Conservation (phyloP, 1,140 invertebrate genomes). For the Belonocnema kinseyi region DNA sequence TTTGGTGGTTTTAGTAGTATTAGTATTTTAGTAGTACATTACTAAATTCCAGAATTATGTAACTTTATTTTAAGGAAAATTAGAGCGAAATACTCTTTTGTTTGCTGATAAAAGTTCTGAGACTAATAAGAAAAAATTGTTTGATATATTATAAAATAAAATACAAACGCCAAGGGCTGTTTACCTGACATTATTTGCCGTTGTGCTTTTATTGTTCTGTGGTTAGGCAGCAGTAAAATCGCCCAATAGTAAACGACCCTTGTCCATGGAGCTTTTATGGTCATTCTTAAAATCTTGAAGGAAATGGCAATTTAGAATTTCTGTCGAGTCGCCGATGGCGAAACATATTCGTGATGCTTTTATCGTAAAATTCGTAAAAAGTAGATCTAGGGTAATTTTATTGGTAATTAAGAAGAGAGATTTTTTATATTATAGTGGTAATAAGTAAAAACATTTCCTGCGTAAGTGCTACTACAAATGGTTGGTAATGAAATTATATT, state of each 20-base stretch:
- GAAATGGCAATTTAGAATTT: constrained; percentile 15
- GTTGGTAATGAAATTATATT: not conserved
- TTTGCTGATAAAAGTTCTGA: too few species aligned
- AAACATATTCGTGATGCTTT: not conserved
- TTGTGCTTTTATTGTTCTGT: constrained; percentile 30
- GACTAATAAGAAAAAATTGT: too few species aligned
- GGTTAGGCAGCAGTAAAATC: constrained; percentile 29
- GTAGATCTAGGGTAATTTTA: not conserved
- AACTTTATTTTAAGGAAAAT: too few species aligned
- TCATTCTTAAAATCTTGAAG: constrained; percentile 7
- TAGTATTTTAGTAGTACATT: too few species aligned
- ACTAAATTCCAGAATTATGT: too few species aligned
- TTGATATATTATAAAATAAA: not conserved
- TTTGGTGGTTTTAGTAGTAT: too few species aligned
- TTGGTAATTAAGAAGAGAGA: not conserved
- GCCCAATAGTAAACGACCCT: constrained; percentile 14
- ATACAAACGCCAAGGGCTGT: not conserved
- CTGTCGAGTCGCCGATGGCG: not conserved
- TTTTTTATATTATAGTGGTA: not conserved
- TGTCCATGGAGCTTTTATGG: constrained; percentile 9
- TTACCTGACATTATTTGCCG: not conserved
- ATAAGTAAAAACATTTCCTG: not conserved
- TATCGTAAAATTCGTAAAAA: constrained; percentile 20
- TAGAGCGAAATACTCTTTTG: too few species aligned
- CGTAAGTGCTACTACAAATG: not conserved